Base-by-base conservation (phyloP, 2,888 invertebrate genomes). In the Apodemia zela region DNA sequence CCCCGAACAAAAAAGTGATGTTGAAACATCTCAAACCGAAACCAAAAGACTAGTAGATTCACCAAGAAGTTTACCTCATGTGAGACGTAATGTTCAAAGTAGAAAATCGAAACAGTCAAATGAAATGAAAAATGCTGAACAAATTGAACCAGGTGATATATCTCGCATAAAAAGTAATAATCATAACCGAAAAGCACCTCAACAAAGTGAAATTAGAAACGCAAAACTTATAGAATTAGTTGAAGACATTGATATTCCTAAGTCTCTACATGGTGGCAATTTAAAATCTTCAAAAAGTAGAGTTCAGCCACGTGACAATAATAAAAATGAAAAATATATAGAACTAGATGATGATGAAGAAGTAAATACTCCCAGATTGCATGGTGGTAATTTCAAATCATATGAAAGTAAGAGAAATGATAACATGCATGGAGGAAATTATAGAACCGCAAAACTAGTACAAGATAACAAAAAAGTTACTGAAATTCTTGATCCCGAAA, bases 361-460 rank as follows among this genome's bases (percentile, higher is more conserved):
- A 29, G 77, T 84, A 3, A 68, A 78, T 35, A 73, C 68, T n/a
- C 65, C 71, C 17, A 70, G 65, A 25, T 73, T 72, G 67, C 78
- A 81, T 57, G 78, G 75, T 18, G 76, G 75, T 6, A 77, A 80
- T 42, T 78, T 79, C 60, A 81, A 75, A 69, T 68, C 81, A 0
- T 79, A 79, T 65, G 75, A 70, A 21, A 73, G 64, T 58, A 72
- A 73, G 61, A 73, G 72, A 18, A 66, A 67, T 60, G 77, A 77
- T 17, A 72, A 73, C n/a, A 74, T 87, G 72, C 91, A 91, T 62
- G 90, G 91, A n/a, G 91, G 90, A 1, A 91, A 90, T 71, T 88
- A 90, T 65, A 82, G 80, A 68, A 87, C 83, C 66, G 87, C 81
- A 45, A 85, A 83, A 72, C 67, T 87, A 62, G 68, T 77, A 33